Evolutionary conservation across 1,140 invertebrate genomes (phyloP).

Genomic region (Chlorops oryzae): DNA sequence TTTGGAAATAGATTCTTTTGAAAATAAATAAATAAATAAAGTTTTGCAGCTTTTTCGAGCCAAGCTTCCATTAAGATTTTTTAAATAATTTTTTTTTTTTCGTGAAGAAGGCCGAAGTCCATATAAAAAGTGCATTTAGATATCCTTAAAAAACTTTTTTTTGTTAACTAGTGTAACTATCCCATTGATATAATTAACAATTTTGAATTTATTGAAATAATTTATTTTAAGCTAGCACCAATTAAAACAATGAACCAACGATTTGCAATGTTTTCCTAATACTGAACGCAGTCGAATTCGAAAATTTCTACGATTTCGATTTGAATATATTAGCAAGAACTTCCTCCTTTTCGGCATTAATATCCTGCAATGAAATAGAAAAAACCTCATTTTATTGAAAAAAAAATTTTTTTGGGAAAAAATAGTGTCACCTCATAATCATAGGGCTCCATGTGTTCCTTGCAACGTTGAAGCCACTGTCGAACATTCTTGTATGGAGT

Average conservation of each 20-base stretch:
- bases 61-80: too few relatives aligned
- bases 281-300: not conserved
- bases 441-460: conserved; percentile 36
- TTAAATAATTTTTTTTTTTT: too few relatives aligned
- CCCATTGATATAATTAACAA: too few relatives aligned
- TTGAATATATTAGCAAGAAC: conserved; percentile 44
- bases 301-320: conserved; percentile 29
- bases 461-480: conserved; percentile 37
- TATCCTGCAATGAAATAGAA: too few relatives aligned
- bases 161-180: too few relatives aligned
- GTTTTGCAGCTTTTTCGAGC: too few relatives aligned
- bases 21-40: too few relatives aligned
- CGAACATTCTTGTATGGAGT: conserved; percentile 28
- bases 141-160: too few relatives aligned
- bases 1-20: too few relatives aligned
- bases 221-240: not conserved
- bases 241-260: not conserved
- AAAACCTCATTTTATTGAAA: not conserved
- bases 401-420: not conserved
- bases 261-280: conserved; percentile 7
- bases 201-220: conserved; percentile 1
- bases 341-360: conserved; percentile 40
- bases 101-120: too few relatives aligned
- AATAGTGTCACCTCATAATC: conserved; percentile 30
- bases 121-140: too few relatives aligned